Percentiles rank a stretch among this genome's conserved stretches.
Conservation (phyloP, 2,113 vertebrate genomes). For the Istiophorus platypterus region DNA sequence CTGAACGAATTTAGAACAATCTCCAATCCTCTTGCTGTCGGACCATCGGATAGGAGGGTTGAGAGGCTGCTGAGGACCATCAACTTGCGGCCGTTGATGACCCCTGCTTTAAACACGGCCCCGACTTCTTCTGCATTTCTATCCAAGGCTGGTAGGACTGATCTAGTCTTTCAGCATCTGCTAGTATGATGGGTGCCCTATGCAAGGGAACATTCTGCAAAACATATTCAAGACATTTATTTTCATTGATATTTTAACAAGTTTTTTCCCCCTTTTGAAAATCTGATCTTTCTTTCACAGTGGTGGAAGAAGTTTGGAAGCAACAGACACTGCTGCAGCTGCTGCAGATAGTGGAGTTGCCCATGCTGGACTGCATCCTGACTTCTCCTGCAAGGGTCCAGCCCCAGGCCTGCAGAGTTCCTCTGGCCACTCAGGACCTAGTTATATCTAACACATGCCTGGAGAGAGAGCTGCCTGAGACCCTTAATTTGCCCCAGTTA, state of each 20-base stretch:
- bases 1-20: conserved; percentile 81
- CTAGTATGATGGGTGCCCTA: accelerated
- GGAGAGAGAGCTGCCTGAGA: conserved; percentile 85
- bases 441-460: conserved; percentile 90
- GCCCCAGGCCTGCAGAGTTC: conserved; percentile 58
- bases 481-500: conserved; percentile 85
- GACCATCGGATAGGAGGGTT: conserved; percentile 83
- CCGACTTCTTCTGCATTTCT: conserved; percentile 70
- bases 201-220: neutral
- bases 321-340: conserved; percentile 88
- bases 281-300: conserved; percentile 57
- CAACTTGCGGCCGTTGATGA: conserved; percentile 76
- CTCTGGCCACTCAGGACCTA: conserved; percentile 81
- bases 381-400: conserved; percentile 80
- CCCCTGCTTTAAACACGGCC: conserved; percentile 52
- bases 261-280: neutral
- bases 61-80: conserved; percentile 85
- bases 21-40: conserved; percentile 86
- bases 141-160: conserved; percentile 84
- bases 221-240: neutral
- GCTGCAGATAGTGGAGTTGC: conserved; percentile 88
- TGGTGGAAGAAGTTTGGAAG: conserved; percentile 89
- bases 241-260: neutral
- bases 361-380: conserved; percentile 88
- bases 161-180: neutral